A percentile compares a stretch with the other conserved stretches of the same genome.
phyloP scores from a whole-genome alignment of 2,888 invertebrate species.

The Chrysolina oricalcia region DNA sequence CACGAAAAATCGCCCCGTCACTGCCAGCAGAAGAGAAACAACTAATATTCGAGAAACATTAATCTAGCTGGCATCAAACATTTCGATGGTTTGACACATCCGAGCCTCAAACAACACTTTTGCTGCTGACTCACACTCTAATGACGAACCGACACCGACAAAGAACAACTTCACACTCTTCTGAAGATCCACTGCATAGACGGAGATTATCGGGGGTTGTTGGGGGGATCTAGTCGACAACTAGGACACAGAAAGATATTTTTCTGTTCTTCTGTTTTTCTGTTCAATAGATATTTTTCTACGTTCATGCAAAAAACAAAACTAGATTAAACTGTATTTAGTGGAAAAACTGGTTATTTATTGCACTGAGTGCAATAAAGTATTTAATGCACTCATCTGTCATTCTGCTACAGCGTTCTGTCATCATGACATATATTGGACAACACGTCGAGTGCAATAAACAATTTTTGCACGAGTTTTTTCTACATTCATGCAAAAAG shows the following conservation, averaged over 20 bases:
- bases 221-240: not conserved
- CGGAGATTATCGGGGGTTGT: conserved; percentile 24
- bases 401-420: no score
- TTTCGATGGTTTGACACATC: conserved; percentile 60
- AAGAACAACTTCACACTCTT: conserved; percentile 58
- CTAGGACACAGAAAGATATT: not conserved
- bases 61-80: conserved; percentile 70
- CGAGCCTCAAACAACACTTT: conserved; percentile 55
- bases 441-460: no score
- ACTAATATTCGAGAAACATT: conserved; percentile 70
- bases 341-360: no score
- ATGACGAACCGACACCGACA: conserved; percentile 56
- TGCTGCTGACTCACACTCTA: conserved; percentile 59
- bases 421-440: no score
- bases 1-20: conserved; percentile 63
- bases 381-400: no score
- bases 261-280: not conserved
- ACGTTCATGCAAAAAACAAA: no score
- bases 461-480: no score
- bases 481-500: no score
- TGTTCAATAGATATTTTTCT: not conserved
- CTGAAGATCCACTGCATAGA: conserved; percentile 46
- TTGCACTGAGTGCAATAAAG: no score
- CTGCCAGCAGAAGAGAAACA: conserved; percentile 60
- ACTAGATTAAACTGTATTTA: no score